phyloP scores from a whole-genome alignment of 2,113 vertebrate genomes.

The Motacilla alba region DNA sequence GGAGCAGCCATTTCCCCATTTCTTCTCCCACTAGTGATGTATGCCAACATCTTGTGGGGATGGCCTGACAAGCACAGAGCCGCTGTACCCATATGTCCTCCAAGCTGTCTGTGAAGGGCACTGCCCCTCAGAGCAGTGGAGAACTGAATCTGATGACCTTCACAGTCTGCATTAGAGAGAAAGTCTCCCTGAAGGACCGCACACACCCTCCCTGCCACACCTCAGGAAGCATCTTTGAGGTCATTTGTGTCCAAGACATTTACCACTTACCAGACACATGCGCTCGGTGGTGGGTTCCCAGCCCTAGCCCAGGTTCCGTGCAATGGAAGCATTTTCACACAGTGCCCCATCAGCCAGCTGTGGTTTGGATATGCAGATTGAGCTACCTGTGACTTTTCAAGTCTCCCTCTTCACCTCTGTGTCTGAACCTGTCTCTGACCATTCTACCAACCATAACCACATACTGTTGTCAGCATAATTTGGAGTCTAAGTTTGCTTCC shows the following conservation, averaged over 20 bases:
- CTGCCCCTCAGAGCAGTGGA: not conserved
- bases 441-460: not conserved
- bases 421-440: not conserved
- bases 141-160: not conserved
- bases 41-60: not conserved
- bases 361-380: not conserved
- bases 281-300: not conserved
- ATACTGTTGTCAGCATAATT: not conserved
- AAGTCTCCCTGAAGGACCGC: not conserved
- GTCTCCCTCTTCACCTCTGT: not conserved
- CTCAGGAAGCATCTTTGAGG: not conserved
- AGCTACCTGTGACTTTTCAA: not conserved
- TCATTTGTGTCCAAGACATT: not conserved
- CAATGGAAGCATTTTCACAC: not conserved
- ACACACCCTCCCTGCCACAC: not conserved
- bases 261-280: fast-evolving
- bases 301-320: not conserved
- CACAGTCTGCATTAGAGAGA: not conserved
- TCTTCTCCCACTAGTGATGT: not conserved
- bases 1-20: not conserved
- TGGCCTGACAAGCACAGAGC: not conserved
- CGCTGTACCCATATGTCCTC: not conserved
- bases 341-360: not conserved
- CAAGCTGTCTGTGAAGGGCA: not conserved
- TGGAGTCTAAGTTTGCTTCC: not conserved